These are phyloP conservation scores for Antigone vipio DNA, from an alignment of 2,113 vertebrate species.

Conservation along the genomic window DNA sequence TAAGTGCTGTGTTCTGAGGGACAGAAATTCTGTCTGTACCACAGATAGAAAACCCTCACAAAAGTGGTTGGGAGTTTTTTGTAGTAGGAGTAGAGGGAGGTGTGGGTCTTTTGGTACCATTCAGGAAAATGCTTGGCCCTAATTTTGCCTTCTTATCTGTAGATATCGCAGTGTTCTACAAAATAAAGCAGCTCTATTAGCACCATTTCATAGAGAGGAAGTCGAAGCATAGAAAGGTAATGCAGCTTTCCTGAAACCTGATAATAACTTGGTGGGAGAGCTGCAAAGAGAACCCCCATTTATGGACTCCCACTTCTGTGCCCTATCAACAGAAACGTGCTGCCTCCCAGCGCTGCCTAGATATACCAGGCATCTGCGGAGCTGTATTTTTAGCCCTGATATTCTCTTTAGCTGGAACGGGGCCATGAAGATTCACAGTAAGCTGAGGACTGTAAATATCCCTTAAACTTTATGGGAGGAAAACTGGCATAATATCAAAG, in stretches of 20 bases:
- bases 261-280: neutral
- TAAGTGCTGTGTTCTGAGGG: neutral
- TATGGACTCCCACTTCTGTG: neutral
- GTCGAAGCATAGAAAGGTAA: neutral
- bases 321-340: constrained; percentile 15
- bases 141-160: neutral
- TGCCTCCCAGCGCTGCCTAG: constrained; percentile 53
- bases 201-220: neutral
- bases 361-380: neutral
- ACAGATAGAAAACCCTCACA: neutral
- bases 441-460: constrained; percentile 49
- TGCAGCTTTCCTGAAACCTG: neutral
- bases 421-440: constrained; percentile 57
- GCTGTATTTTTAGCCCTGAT: constrained; percentile 34
- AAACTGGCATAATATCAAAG: constrained; percentile 65
- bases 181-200: neutral
- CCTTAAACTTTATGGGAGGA: constrained; percentile 33
- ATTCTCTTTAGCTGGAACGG: constrained; percentile 34
- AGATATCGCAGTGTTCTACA: neutral
- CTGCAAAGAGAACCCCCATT: neutral
- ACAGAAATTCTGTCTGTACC: neutral
- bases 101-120: neutral
- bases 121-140: neutral
- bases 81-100: neutral
- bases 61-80: neutral